These are phyloP conservation scores for Patella vulgata DNA, from an alignment of 1,140 invertebrate species.

Conservation along the genomic window DNA sequence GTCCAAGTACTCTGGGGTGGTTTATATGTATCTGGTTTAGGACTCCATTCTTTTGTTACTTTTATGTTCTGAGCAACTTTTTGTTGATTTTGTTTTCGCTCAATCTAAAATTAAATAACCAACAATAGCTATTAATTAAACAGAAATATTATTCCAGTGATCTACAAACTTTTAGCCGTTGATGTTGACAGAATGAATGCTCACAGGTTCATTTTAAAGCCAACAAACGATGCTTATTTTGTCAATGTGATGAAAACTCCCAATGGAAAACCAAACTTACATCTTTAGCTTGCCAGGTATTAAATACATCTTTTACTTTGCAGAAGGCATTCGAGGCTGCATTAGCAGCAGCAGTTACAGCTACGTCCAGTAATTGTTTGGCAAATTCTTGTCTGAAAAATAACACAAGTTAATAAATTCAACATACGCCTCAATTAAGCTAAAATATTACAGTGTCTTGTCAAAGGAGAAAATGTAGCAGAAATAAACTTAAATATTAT, in stretches of 20 bases:
- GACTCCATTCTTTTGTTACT: slow-evolving; percentile 8
- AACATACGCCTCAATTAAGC: slow-evolving; percentile 1
- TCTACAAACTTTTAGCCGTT: too few relatives aligned
- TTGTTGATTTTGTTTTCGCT: too few relatives aligned
- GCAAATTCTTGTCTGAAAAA: slow-evolving; percentile 24
- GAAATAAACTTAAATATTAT: too few relatives aligned
- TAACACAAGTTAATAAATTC: slow-evolving; percentile 20
- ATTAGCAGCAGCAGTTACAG: slow-evolving; percentile 35
- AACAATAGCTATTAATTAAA: too few relatives aligned
- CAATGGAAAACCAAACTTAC: too few relatives aligned
- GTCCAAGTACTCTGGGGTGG: slow-evolving; percentile 24
- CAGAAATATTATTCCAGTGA: too few relatives aligned
- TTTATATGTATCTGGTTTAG: slow-evolving; percentile 12
- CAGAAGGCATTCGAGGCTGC: slow-evolving; percentile 48
- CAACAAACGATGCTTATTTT: background rate
- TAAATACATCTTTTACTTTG: slow-evolving; percentile 52
- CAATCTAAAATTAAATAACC: too few relatives aligned
- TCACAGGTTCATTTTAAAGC: background rate
- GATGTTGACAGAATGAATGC: background rate
- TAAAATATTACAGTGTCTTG: too few relatives aligned
- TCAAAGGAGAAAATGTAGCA: too few relatives aligned
- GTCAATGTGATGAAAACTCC: too few relatives aligned
- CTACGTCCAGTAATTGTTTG: slow-evolving; percentile 37
- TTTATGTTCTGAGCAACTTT: background rate
- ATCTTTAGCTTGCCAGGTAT: slow-evolving; percentile 47